Evolutionary conservation across 2,113 vertebrate species (phyloP).

Genomic region (Rhabdornis inornatus): DNA sequence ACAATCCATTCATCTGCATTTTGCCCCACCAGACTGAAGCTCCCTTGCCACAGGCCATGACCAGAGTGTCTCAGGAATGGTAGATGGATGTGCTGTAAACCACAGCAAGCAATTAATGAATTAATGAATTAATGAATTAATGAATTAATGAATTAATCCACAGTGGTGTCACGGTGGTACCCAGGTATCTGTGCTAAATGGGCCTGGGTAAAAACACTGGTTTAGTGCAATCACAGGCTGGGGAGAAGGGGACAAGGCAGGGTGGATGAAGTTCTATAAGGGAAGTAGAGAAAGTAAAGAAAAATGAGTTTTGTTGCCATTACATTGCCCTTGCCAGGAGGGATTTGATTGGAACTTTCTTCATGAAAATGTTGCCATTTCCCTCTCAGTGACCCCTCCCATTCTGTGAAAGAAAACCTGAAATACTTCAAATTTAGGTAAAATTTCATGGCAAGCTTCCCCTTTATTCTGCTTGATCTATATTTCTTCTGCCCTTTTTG

Average conservation of each 20-base stretch:
- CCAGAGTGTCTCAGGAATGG: background rate
- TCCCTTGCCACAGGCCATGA: background rate
- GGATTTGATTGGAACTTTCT: background rate
- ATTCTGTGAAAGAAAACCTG: background rate
- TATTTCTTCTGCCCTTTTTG: background rate
- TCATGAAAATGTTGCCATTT: background rate
- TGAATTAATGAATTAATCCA: background rate
- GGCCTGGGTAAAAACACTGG: background rate
- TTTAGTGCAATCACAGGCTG: background rate
- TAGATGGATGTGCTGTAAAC: background rate
- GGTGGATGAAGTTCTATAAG: background rate
- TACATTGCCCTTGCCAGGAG: background rate
- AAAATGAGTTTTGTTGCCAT: fast-evolving
- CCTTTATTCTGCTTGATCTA: background rate
- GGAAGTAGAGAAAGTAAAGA: background rate
- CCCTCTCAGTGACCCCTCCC: background rate
- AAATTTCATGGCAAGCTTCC: background rate
- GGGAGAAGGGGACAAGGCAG: background rate
- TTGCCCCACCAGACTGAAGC: background rate
- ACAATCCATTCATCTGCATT: background rate
- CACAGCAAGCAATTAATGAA: background rate
- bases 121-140: background rate
- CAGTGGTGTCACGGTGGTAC: background rate
- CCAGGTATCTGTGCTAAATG: background rate
- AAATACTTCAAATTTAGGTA: background rate